Evolutionary conservation across 1,140 invertebrate genomes (phyloP).

Genomic region (Solen grandis): DNA sequence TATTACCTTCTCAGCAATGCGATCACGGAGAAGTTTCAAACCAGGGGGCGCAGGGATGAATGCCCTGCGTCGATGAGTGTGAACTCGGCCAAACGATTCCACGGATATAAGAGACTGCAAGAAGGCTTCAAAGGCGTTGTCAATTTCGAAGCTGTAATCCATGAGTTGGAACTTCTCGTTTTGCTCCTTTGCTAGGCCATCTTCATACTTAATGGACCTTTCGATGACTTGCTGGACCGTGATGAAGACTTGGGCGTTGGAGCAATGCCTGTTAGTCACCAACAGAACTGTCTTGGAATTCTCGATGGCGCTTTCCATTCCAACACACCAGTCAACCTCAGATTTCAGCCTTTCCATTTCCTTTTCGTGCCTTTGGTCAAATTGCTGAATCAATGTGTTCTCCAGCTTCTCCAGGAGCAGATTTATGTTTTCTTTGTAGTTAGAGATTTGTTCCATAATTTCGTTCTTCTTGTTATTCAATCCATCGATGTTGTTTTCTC

Average conservation of each 20-base stretch:
- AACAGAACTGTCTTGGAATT: conserved; percentile 47
- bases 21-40: conserved; percentile 37
- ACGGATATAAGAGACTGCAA: conserved; percentile 52
- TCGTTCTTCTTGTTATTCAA: conserved; percentile 33
- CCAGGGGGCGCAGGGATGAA: conserved; percentile 49
- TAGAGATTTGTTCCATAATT: conserved; percentile 50
- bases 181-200: conserved; percentile 44
- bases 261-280: conserved; percentile 51
- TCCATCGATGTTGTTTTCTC: conserved; percentile 31
- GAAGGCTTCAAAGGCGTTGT: conserved; percentile 39
- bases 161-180: conserved; percentile 39
- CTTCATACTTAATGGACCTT: conserved; percentile 43
- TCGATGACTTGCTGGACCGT: conserved; percentile 52
- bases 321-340: conserved; percentile 47
- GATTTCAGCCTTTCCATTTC: conserved; percentile 26
- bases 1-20: conserved; percentile 35
- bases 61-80: conserved; percentile 42
- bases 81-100: conserved; percentile 43
- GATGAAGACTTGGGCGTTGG: conserved; percentile 53
- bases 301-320: conserved; percentile 37
- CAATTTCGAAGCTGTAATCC: conserved; percentile 56
- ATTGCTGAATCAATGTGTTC: conserved; percentile 27
- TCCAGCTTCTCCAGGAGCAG: conserved; percentile 50
- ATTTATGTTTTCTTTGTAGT: conserved; percentile 53
- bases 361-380: conserved; percentile 27